Evolutionary conservation across 1,140 invertebrate genomes (phyloP).

Genomic region (Papilio helenus): DNA sequence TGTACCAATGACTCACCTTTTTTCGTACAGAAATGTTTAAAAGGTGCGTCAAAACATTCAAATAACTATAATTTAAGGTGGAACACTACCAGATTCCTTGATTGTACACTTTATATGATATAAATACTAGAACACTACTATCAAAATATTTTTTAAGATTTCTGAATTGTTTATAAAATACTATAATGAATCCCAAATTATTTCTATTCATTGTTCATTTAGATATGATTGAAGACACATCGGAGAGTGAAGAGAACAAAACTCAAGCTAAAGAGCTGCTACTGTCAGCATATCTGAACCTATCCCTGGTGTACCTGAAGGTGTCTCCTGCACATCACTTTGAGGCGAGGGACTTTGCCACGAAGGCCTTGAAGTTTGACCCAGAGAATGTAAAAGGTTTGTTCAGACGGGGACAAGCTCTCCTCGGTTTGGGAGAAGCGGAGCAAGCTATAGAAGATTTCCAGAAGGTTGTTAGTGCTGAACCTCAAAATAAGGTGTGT

Average conservation of each 20-base stretch:
- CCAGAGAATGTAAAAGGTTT: constrained; percentile 93
- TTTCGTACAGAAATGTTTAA: no score
- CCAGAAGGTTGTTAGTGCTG: constrained; percentile 87
- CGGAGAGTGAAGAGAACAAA: constrained; percentile 65
- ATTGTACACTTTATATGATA: no score
- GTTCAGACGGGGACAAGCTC: constrained; percentile 94
- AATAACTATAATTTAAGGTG: no score
- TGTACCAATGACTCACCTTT: no score
- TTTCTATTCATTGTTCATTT: constrained; percentile 6
- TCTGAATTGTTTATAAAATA: not conserved
- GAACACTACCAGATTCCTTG: no score
- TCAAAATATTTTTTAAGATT: not conserved
- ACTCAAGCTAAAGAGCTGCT: constrained; percentile 85
- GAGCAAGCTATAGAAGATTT: constrained; percentile 92
- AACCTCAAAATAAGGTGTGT: constrained; percentile 84
- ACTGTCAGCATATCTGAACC: constrained; percentile 91
- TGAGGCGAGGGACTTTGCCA: constrained; percentile 87
- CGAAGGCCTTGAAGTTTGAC: constrained; percentile 90
- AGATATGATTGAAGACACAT: constrained; percentile 57
- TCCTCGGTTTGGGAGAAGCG: constrained; percentile 89
- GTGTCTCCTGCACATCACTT: constrained; percentile 85
- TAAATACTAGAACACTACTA: no score
- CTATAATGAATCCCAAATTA: not conserved
- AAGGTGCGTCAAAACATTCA: no score
- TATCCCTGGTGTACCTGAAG: constrained; percentile 94